phyloP scores from a whole-genome alignment of 2,888 invertebrate genomes.

The Thereva unica region DNA sequence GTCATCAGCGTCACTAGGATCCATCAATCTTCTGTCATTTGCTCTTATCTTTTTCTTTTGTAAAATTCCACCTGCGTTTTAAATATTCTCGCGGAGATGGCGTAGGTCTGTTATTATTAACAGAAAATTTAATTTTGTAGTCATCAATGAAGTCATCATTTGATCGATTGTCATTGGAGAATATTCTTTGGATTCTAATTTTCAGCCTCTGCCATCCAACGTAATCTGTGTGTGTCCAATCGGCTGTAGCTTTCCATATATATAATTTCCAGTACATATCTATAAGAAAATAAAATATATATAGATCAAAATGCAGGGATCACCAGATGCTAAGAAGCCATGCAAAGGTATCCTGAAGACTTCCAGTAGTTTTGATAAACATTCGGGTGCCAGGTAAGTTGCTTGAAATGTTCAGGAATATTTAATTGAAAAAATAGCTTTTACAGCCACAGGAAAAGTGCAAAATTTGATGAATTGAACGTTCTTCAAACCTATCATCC shows the following conservation, averaged over 20 bases:
- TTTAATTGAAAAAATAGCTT: slow-evolving; percentile 22
- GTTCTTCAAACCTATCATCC: slow-evolving; percentile 98
- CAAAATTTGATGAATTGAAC: slow-evolving; percentile 98
- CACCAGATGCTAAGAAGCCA: slow-evolving; percentile 57
- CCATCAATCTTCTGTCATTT: too few relatives aligned
- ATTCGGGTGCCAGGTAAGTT: slow-evolving; percentile 57
- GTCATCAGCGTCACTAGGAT: too few relatives aligned
- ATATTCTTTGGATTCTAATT: not conserved
- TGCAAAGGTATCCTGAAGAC: slow-evolving; percentile 87
- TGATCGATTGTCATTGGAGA: slow-evolving; percentile 4
- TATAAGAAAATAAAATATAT: not conserved
- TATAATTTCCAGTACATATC: not conserved
- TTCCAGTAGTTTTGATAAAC: slow-evolving; percentile 87
- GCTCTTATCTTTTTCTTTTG: not conserved
- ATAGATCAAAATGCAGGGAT: slow-evolving; percentile 51
- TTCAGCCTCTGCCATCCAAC: not conserved
- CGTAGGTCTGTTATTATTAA: slow-evolving; percentile 12
- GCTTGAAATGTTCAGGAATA: not conserved
- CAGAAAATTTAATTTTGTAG: not conserved
- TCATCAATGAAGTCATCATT: slow-evolving; percentile 24
- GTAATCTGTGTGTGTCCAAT: too few relatives aligned
- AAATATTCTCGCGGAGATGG: not conserved
- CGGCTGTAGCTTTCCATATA: too few relatives aligned
- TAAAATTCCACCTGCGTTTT: slow-evolving; percentile 1
- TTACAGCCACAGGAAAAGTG: slow-evolving; percentile 61